Evolutionary conservation across 2,888 invertebrate genomes (phyloP).

Genomic region (Brachyptera risi): DNA sequence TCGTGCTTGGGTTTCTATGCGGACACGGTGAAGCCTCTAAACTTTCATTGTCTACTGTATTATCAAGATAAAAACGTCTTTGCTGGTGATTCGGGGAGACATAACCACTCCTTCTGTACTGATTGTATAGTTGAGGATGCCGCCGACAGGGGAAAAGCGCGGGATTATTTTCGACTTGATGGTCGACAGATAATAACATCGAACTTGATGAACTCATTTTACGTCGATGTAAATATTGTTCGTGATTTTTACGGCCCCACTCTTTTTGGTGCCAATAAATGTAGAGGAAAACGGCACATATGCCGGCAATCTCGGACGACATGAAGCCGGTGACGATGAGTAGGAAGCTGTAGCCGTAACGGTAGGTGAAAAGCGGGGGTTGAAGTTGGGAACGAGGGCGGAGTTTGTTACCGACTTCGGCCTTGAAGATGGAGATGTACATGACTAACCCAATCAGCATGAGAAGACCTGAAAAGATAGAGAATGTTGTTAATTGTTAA

Average conservation of each 20-base stretch:
- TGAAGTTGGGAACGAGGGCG: constrained; percentile 70
- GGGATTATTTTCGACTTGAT: constrained; percentile 20
- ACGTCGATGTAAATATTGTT: constrained; percentile 27
- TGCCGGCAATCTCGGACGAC: constrained; percentile 78
- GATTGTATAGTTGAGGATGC: constrained; percentile 29
- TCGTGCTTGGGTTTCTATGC: constrained; percentile 10
- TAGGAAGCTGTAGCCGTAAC: constrained; percentile 84
- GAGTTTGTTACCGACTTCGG: constrained; percentile 83
- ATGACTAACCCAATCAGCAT: constrained; percentile 89
- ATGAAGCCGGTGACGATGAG: constrained; percentile 81
- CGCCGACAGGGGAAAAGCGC: constrained; percentile 28
- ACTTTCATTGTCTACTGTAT: constrained; percentile 45
- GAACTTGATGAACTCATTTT: constrained; percentile 29
- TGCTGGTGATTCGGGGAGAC: constrained; percentile 40
- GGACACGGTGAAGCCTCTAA: constrained; percentile 27
- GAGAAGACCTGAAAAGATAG: constrained; percentile 74
- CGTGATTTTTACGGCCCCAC: constrained; percentile 46
- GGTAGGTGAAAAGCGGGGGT: constrained; percentile 76
- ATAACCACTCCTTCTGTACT: constrained; percentile 4
- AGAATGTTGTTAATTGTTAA: no score
- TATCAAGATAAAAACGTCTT: constrained; percentile 62
- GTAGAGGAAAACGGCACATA: constrained; percentile 82
- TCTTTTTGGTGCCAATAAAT: constrained; percentile 73
- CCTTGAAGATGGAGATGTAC: constrained; percentile 89
- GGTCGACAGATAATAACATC: constrained; percentile 25